phyloP scores from a whole-genome alignment of 2,113 vertebrate species.

The Stictonetta naevosa region DNA sequence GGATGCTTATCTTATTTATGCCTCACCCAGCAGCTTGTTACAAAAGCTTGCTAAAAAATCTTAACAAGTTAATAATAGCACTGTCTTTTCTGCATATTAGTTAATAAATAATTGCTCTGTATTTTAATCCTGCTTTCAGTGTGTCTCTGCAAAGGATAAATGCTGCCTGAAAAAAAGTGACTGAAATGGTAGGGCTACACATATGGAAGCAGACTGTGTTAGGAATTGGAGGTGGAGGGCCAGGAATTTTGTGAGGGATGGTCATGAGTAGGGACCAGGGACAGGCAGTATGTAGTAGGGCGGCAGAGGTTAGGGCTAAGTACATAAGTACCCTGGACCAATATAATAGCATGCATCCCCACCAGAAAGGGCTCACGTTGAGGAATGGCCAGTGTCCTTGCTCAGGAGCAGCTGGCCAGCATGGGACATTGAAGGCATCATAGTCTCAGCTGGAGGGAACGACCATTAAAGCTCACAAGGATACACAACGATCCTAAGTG shows the following conservation, averaged over 20 bases:
- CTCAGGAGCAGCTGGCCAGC: not conserved
- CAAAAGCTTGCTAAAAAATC: not conserved
- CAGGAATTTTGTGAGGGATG: not conserved
- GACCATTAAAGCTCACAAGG: not conserved
- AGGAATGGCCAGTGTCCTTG: not conserved
- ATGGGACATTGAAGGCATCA: not conserved
- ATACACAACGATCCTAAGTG: fast-evolving
- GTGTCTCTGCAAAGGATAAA: not conserved
- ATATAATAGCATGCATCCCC: fast-evolving
- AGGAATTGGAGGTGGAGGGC: not conserved
- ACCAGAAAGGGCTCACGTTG: not conserved
- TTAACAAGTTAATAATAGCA: not conserved
- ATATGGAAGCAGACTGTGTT: not conserved
- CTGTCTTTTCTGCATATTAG: not conserved
- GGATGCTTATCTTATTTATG: not conserved
- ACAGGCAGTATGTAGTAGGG: not conserved
- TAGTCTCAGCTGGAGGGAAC: not conserved
- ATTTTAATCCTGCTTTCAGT: not conserved
- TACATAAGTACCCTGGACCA: not conserved
- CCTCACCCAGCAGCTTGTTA: not conserved
- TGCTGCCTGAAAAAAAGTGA: not conserved
- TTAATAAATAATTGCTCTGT: not conserved
- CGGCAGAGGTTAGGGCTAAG: fast-evolving
- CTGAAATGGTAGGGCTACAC: not conserved
- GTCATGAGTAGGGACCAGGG: not conserved